phyloP scores from a whole-genome alignment of 1,140 invertebrate species.

The Cecropterus lyciades region DNA sequence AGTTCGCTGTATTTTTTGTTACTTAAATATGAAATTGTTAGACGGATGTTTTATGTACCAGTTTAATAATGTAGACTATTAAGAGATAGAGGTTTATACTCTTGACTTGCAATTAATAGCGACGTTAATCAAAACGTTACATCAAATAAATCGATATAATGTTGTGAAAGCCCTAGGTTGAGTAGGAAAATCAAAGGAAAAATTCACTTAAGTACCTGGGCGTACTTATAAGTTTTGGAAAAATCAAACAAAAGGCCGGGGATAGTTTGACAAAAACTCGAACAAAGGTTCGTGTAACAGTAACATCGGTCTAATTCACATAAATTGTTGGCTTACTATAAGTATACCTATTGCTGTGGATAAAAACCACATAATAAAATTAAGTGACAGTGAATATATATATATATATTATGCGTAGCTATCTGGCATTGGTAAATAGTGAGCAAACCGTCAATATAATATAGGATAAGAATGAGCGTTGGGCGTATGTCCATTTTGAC shows the following conservation, averaged over 20 bases:
- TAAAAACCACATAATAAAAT: conserved; percentile 3
- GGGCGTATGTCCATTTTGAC: too few relatives aligned
- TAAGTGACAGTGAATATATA: neutral
- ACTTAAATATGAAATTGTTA: conserved; percentile 31
- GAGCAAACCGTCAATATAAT: too few relatives aligned
- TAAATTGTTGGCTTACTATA: neutral
- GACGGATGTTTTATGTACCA: neutral
- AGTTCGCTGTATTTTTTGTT: conserved; percentile 10
- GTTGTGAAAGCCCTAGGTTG: too few relatives aligned
- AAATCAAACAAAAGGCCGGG: neutral
- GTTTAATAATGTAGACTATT: neutral
- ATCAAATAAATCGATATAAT: too few relatives aligned
- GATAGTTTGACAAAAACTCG: neutral
- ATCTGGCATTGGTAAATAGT: neutral
- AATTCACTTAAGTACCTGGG: neutral
- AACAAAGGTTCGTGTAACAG: neutral
- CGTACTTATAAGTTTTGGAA: neutral
- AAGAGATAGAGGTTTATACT: neutral
- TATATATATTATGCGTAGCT: neutral
- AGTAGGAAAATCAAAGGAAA: neutral
- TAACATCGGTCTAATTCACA: neutral
- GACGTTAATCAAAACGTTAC: neutral
- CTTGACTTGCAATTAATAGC: neutral
- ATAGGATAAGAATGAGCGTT: too few relatives aligned
- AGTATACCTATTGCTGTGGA: neutral